Conservation (phyloP, 2,888 invertebrate species). For the Caenorhabditis sinica region DNA sequence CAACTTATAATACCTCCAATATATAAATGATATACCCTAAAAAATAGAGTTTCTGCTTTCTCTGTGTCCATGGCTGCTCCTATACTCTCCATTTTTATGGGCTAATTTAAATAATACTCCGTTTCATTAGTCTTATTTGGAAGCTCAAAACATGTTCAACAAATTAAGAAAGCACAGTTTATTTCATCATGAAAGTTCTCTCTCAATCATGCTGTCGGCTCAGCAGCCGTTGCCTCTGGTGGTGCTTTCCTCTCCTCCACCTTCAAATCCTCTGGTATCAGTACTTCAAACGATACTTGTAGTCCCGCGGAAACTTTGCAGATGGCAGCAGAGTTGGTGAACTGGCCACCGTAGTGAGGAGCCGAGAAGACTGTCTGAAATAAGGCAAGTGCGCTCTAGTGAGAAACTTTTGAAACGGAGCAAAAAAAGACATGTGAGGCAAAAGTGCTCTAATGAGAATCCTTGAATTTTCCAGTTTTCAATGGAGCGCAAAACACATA, state of each 20-base stretch:
- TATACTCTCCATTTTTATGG: no score
- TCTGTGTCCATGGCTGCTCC: no score
- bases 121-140: neutral
- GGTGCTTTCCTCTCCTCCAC: neutral
- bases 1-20: no score
- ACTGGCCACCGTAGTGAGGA: slow-evolving; percentile 73
- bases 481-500: no score
- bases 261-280: slow-evolving; percentile 40
- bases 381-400: neutral
- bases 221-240: slow-evolving; percentile 3
- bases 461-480: no score
- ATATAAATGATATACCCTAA: no score
- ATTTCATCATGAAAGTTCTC: neutral
- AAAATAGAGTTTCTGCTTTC: no score
- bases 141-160: neutral
- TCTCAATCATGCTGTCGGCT: neutral
- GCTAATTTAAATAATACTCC: neutral
- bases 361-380: slow-evolving; percentile 75
- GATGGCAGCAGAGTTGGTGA: slow-evolving; percentile 65
- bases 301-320: slow-evolving; percentile 54
- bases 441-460: neutral
- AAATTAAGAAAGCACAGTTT: neutral
- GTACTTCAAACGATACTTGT: slow-evolving; percentile 54
- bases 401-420: no score
- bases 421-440: no score